Evolutionary conservation across 2,113 vertebrate genomes (phyloP), one percentile per base, ranked within the genome.

Genomic region (Clupea harengus): DNA sequence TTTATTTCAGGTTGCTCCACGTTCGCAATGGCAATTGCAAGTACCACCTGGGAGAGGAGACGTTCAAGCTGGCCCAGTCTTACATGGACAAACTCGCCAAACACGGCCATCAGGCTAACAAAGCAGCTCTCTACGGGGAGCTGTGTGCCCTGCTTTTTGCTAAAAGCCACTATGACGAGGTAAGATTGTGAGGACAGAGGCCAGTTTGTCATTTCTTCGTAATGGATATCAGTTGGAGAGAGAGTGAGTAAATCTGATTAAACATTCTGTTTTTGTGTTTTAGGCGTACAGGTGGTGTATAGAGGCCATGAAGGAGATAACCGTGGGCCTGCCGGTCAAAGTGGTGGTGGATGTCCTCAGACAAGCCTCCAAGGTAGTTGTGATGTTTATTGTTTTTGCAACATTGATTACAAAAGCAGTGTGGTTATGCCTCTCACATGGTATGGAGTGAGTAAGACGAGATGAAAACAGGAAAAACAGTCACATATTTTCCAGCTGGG

Each of bases 201-300:
- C 5, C 54, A 32, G 22, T 82, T 15, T 67, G 13, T 54, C 10
- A 46, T 45, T 67, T 17, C 13, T 60, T 2, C 17, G 45, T 44
- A 4, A 44, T 78, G 72, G 10, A 78, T 17, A 32, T 78, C 2
- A 11, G 60, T 39, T 11, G 25, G 11, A 81, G 46, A 45, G 10
- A 25, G 25, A 39, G n/a, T 1, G 2, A 44, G 82, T 50, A 17
- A 45, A 54, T 52, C 25, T 52, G n/a, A 17, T 54, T 85, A 2
- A 28, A 46, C 50, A 17, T 57, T 50, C 0, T 50, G 49, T 81
- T 60, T 25, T 85, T 83, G 67, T 85, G 15, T 87, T 83, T 32
- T 91, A 99, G 98, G 98, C 98, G n/a, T 99, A 99, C 82, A 96
- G 97, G 88, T 99, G 98, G 98, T 99, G 98, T 90, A 98, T 99